Evolutionary conservation across 1,140 invertebrate species (phyloP), one percentile per base, ranked within the genome.

Genomic region (Dolichoris vasculosae): DNA sequence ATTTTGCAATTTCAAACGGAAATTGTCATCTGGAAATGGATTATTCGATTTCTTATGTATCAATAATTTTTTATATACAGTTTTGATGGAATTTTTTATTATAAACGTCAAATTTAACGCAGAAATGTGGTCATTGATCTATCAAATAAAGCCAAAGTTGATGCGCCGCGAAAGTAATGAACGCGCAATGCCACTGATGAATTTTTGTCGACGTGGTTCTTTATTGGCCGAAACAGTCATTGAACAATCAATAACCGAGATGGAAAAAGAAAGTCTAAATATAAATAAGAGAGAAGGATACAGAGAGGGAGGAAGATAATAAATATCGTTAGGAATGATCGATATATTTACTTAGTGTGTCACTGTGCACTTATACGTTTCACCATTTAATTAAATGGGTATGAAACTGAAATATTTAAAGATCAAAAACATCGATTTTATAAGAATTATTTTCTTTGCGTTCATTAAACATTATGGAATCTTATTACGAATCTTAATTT

Each of bases 311-410:
- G 30, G 15, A 15, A 15, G 46, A 51, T 82, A 30, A 75, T 43
- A 63, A 75, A 59, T 75, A 75, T 75, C 51, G 17, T 23, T 30
- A 32, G 2, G 13, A n/a, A 35, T 83, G 23, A 75, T 75, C 69
- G 26, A 75, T 30, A 43, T 63, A 46, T 43, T 32, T 6, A 71
- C 11, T n/a, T n/a, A 40, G 9, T 38, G n/a, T 38, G 67, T 55
- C 46, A 30, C 11, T 15, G 67, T 23, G 26, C n/a, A 73, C 8
- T 48, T 35, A 17, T 9, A 8, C 6, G 35, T 2, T 7, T 55
- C 20, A n/a, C 6, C 55, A 55, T 83, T 83, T 77, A 51, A 84
- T 78, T 84, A 84, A 84, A 78, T 69, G 6, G 43, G 20, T 20
- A 9, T 40, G 8, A 38, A 15, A 2, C 32, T 35, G 76, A 78